These are phyloP conservation scores for Reticulitermes lucifugus DNA, from an alignment of 2,888 invertebrate genomes.

Conservation along the genomic window DNA sequence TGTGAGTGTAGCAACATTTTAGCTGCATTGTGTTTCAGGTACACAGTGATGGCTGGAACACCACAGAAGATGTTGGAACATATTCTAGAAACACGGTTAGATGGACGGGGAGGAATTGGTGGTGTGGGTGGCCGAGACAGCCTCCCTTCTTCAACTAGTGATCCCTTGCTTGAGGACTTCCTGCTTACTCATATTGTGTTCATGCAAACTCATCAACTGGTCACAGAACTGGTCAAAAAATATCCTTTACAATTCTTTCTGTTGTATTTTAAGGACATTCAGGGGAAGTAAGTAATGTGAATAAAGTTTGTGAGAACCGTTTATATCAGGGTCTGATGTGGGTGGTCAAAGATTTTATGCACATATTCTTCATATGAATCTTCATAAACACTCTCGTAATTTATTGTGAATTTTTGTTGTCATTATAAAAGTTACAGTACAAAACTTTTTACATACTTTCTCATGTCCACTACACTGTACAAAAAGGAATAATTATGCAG, in stretches of 20 bases:
- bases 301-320: no score
- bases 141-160: slow-evolving; percentile 64
- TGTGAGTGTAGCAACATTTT: no score
- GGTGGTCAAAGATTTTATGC: no score
- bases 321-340: no score
- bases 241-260: slow-evolving; percentile 71
- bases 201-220: slow-evolving; percentile 80
- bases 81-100: slow-evolving; percentile 82
- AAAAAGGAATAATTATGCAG: no score
- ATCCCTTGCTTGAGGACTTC: slow-evolving; percentile 86
- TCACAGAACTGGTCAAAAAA: slow-evolving; percentile 79
- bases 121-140: slow-evolving; percentile 61
- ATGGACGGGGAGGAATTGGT: slow-evolving; percentile 67
- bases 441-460: no score
- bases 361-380: no score
- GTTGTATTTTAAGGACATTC: not conserved
- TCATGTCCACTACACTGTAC: no score
- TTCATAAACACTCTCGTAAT: no score
- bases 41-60: slow-evolving; percentile 89
- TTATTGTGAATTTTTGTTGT: no score
- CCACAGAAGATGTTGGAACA: slow-evolving; percentile 90
- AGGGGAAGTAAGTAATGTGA: not conserved
- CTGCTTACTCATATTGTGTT: slow-evolving; percentile 85
- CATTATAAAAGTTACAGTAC: no score
- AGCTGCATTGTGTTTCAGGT: slow-evolving; percentile 65